Base-by-base conservation (phyloP, 2,797 vertebrate genomes). In the Arnoldichthys spilopterus region DNA sequence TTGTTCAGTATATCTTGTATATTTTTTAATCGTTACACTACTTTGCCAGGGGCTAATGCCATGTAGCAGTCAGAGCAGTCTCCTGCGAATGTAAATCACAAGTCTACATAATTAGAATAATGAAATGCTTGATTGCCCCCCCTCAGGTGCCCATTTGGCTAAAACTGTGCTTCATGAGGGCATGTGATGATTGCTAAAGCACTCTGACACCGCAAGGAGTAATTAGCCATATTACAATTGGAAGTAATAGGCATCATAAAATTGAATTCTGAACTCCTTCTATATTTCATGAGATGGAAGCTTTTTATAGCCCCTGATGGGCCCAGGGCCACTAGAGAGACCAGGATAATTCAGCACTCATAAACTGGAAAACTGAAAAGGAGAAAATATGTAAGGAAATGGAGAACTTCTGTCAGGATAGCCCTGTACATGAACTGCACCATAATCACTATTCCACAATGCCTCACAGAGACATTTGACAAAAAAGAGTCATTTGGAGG, bases 121-220 rank as follows among this genome's bases (percentile, higher is more conserved):
- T 90, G 80, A 88, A 91, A 91, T 74, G 77, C 85, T 83, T 79
- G 88, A 85, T 87, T 89, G 85, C 86, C 84, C 75, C 84, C 74
- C 66, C 86, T 90, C 82, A 87, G 87, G 82, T 81, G 68, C 76
- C 80, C 83, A 58, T 80, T 85, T 85, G 79, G 79, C 73, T 70
- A 72, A 88, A 88, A 87, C 85, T 72, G 62, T 72, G 51, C 74
- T 78, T 71, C 30, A 61, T 70, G 64, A 85, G 83, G 80, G 70
- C 66, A 85, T 47, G 74, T 74, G 75, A 78, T 71, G 77, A 88
- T 78, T 86, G 68, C 82, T 87, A 83, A 84, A 86, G 76, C 82
- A 81, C 87, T 85, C 77, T 64, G 28, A 83, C 84, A 80, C 64
- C 66, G 82, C 82, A 74, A 78, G 81, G 77, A 74, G 83, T 87